Conservation (phyloP, 2,113 vertebrate species). For the Parotia lawesii region DNA sequence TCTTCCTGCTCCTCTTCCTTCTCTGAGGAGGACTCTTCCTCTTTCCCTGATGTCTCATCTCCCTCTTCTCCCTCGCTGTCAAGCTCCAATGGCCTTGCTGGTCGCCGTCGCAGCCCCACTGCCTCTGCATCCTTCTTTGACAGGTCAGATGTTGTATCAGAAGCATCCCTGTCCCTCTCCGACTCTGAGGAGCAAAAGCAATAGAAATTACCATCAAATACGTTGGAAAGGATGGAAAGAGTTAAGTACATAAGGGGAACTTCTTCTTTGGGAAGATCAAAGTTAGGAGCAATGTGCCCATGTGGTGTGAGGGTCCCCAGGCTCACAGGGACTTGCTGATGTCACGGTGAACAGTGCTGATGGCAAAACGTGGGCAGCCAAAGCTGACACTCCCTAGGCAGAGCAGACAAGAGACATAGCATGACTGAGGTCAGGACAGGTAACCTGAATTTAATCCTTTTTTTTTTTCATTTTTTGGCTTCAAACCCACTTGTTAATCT, state of each 20-base stretch:
- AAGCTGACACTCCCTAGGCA: background rate
- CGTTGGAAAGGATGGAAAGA: background rate
- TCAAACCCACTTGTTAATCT: background rate
- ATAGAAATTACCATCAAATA: background rate
- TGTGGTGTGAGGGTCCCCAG: background rate
- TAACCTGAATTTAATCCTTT: background rate
- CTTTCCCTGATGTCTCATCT: conserved; percentile 83
- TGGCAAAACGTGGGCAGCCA: background rate
- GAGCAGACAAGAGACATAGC: background rate
- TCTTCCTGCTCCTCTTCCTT: conserved; percentile 83
- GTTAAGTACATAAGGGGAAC: background rate
- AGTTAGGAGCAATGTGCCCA: background rate
- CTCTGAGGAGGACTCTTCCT: conserved; percentile 82
- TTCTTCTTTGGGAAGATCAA: background rate
- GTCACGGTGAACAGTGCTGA: background rate
- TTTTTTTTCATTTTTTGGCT: background rate
- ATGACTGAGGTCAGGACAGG: background rate
- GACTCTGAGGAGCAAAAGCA: conserved; percentile 64
- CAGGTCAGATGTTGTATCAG: conserved; percentile 77
- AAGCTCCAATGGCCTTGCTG: conserved; percentile 83
- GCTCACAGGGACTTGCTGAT: background rate
- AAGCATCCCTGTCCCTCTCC: conserved; percentile 70
- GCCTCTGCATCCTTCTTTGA: conserved; percentile 83
- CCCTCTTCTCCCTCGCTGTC: conserved; percentile 97
- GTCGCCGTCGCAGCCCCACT: conserved; percentile 76